Base-by-base conservation (phyloP, 2,113 vertebrate species). In the Lichenostomus cassidix region DNA sequence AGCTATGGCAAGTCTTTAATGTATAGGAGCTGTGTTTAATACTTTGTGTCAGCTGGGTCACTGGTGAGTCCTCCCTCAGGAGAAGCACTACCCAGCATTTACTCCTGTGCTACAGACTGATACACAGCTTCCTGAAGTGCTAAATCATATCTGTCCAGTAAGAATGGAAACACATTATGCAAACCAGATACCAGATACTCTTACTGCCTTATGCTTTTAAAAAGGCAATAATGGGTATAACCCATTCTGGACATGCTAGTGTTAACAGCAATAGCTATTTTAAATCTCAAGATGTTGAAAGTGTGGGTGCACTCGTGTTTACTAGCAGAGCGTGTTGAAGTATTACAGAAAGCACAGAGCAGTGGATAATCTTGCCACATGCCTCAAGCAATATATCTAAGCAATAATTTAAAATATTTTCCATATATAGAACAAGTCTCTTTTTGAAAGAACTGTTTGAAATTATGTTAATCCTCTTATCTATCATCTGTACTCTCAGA, bases 381-480 rank as follows among this genome's bases (percentile, higher is more conserved):
- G 76, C 85, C 75, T 90, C 68, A 73, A 83, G 67, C 58, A 60
- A 7, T 52, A 29, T 41, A 78, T 69, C 42, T 87, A 68, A 91
- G 58, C 60, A 91, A 79, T 79, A 39, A 90, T 70, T 80, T 58
- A 42, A 90, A 85, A 62, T 64, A 35, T 65, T 91, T 92, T 96
- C 49, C 71, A 62, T 12, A 15, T 85, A 80, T 7, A 83, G 53
- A 90, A 56, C 17, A 49, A 85, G n/a, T 29, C 28, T 85, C 9
- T 35, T 31, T 90, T 73, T 88, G 62, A 91, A 86, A 81, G 83
- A 42, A 29, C 70, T 76, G 15, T 84, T 90, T 89, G 88, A 94
- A 96, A 74, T 90, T 73, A 73, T 90, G 88, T 83, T 92, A 87
- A 95, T 95, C 28, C 42, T 85, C 53, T 89, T 95, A 90, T 70